phyloP scores from a whole-genome alignment of 2,113 vertebrate genomes.

The Coreoperca whiteheadi region DNA sequence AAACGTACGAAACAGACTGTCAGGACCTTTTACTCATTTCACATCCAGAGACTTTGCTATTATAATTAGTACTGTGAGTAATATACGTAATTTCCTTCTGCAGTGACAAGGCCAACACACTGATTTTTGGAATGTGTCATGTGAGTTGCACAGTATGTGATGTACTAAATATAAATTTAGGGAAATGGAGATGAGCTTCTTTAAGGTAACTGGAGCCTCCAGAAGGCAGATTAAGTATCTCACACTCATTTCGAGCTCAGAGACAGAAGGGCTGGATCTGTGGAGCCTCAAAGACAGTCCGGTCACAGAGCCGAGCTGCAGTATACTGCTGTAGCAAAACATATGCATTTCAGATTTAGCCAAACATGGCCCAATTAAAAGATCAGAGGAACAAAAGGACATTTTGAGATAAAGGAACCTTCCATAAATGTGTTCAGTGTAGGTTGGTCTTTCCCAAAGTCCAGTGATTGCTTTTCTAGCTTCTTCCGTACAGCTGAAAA shows the following conservation, averaged over 20 bases:
- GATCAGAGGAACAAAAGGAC: neutral
- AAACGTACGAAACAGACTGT: neutral
- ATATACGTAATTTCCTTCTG: constrained; percentile 44
- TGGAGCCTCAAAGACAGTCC: neutral
- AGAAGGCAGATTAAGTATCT: constrained; percentile 68
- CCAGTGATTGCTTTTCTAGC: neutral
- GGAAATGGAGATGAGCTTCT: constrained; percentile 79
- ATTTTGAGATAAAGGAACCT: neutral
- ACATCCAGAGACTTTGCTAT: constrained; percentile 23
- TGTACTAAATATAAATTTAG: constrained; percentile 81
- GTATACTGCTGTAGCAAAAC: neutral
- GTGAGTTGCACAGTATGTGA: constrained; percentile 73
- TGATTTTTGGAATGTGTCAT: constrained; percentile 76
- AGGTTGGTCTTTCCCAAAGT: neutral
- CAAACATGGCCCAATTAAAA: neutral
- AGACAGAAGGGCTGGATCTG: constrained; percentile 14
- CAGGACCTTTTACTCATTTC: neutral
- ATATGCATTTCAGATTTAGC: neutral
- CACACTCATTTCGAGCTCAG: constrained; percentile 35
- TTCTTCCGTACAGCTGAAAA: neutral
- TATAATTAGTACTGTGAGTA: constrained; percentile 44
- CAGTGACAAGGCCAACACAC: constrained; percentile 65
- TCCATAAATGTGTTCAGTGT: neutral
- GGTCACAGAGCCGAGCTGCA: neutral
- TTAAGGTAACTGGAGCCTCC: constrained; percentile 75